These are phyloP conservation scores for Phenganax subtilis DNA, from an alignment of 92 coral and sea anemone species.

Conservation along the genomic window DNA sequence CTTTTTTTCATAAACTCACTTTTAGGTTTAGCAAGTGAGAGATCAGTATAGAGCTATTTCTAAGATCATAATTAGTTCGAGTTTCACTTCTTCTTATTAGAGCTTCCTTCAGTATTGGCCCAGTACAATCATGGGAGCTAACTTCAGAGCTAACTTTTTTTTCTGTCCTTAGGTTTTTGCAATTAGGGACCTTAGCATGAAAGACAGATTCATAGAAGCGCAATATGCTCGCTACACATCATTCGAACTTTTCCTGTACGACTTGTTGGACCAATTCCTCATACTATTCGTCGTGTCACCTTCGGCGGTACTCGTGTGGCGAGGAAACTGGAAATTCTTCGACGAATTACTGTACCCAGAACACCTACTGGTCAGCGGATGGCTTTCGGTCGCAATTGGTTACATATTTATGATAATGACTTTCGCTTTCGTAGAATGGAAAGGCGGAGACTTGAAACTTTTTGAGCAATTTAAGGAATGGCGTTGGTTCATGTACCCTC, in stretches of 20 bases:
- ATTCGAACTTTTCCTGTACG: slow-evolving; percentile 22
- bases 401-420: slow-evolving; percentile 16
- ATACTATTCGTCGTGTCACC: slow-evolving; percentile 28
- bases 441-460: slow-evolving; percentile 2
- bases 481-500: slow-evolving; percentile 24
- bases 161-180: neutral
- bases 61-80: too few relatives aligned
- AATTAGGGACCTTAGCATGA: neutral
- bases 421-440: slow-evolving; percentile 16
- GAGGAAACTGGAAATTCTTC: slow-evolving; percentile 28
- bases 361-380: slow-evolving; percentile 10
- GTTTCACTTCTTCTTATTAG: too few relatives aligned
- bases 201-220: neutral
- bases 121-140: too few relatives aligned
- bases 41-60: too few relatives aligned
- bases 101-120: too few relatives aligned
- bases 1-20: too few relatives aligned
- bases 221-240: neutral
- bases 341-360: slow-evolving; percentile 25
- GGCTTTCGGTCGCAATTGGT: slow-evolving; percentile 27
- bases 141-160: neutral
- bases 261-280: slow-evolving; percentile 10
- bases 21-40: too few relatives aligned
- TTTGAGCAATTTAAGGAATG: slow-evolving; percentile 24
- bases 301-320: slow-evolving; percentile 28